A percentile compares a stretch with the other conserved stretches of the same genome.
Conservation (phyloP, 2,113 vertebrate species). For the Phoxinus phoxinus region DNA sequence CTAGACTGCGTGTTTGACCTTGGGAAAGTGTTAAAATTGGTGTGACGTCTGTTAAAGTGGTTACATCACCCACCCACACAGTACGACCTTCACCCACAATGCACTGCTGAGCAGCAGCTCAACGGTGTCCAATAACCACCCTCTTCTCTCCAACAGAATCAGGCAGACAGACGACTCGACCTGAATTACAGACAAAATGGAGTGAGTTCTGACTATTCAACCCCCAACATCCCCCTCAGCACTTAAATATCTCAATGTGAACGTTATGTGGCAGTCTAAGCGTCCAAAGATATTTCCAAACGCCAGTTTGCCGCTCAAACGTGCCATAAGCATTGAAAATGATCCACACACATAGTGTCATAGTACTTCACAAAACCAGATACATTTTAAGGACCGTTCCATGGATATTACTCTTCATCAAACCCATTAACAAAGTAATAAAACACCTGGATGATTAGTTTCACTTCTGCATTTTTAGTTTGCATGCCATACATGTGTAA, state of each 20-base stretch:
- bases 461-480: background rate
- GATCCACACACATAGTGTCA: background rate
- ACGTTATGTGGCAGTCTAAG: background rate
- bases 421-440: background rate
- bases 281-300: background rate
- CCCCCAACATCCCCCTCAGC: constrained; percentile 50
- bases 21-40: constrained; percentile 29
- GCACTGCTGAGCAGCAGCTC: constrained; percentile 50
- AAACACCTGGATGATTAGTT: background rate
- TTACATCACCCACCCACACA: constrained; percentile 35
- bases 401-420: background rate
- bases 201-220: constrained; percentile 75
- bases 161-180: constrained; percentile 72
- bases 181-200: constrained; percentile 71
- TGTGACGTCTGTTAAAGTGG: background rate
- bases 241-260: background rate
- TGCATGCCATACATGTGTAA: background rate
- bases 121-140: constrained; percentile 59
- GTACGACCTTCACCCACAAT: constrained; percentile 53
- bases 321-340: background rate
- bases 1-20: constrained; percentile 34
- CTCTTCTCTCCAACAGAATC: constrained; percentile 76
- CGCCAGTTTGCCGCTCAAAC: background rate
- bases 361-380: background rate
- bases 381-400: background rate